Percentiles rank a stretch among this genome's conserved stretches.
Conservation (phyloP, 2,888 invertebrate genomes). For the Holacanthella duospinosa region DNA sequence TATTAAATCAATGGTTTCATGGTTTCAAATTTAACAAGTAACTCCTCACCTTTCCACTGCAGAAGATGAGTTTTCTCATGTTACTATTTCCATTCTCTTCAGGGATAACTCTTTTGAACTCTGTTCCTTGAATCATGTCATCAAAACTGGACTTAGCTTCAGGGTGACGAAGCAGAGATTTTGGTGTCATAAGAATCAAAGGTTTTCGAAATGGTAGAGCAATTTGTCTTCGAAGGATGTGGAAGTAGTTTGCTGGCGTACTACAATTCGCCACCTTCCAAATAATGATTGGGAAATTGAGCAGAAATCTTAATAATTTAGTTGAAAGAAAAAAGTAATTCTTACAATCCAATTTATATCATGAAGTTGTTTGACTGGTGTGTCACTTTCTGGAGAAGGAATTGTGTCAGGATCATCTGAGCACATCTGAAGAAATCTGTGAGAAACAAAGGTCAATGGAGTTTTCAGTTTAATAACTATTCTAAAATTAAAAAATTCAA, state of each 20-base stretch:
- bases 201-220: conserved; percentile 96
- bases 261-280: conserved; percentile 73
- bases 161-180: conserved; percentile 89
- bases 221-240: conserved; percentile 90
- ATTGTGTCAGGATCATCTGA: conserved; percentile 94
- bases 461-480: too few species aligned
- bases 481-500: too few species aligned
- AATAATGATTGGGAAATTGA: background rate
- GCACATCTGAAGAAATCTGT: conserved; percentile 82
- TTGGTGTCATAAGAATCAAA: conserved; percentile 92
- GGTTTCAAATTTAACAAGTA: too few species aligned
- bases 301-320: background rate
- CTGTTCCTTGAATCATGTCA: conserved; percentile 76
- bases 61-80: conserved; percentile 80
- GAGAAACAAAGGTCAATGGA: too few species aligned
- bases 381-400: conserved; percentile 83
- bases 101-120: conserved; percentile 67
- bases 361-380: conserved; percentile 85
- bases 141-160: conserved; percentile 90
- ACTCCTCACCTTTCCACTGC: conserved; percentile 62
- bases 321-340: too few species aligned
- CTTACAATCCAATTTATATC: conserved; percentile 89
- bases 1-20: background rate
- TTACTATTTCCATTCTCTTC: conserved; percentile 49
- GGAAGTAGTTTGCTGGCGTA: conserved; percentile 93